Percentiles rank a stretch among this genome's conserved stretches.
Conservation (phyloP, 1,140 invertebrate species). For the Pinna nobilis region DNA sequence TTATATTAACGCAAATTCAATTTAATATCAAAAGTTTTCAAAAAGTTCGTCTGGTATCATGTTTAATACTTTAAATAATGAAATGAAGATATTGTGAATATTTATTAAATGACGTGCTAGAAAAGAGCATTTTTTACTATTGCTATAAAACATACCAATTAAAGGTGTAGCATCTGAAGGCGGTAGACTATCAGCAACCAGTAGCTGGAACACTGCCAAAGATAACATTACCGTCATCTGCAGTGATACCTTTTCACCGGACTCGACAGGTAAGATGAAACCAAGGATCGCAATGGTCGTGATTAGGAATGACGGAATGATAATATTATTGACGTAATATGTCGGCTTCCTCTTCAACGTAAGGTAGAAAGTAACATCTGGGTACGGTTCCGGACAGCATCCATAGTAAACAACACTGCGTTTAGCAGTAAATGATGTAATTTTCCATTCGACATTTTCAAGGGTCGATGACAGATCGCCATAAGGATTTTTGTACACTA, state of each 20-base stretch:
- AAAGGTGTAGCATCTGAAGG: constrained; percentile 88
- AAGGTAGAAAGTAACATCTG: constrained; percentile 52
- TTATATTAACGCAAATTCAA: too few species aligned
- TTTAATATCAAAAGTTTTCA: too few species aligned
- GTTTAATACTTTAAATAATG: too few species aligned
- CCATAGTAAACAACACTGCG: constrained; percentile 78
- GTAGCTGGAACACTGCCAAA: constrained; percentile 70
- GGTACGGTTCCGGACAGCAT: constrained; percentile 46
- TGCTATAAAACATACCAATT: constrained; percentile 76
- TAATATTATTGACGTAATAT: constrained; percentile 63
- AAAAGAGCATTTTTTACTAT: too few species aligned
- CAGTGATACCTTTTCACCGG: constrained; percentile 98
- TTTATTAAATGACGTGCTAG: too few species aligned
- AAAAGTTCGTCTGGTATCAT: too few species aligned
- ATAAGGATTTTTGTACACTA: constrained; percentile 78
- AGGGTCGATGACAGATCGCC: constrained; percentile 74
- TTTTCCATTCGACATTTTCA: constrained; percentile 49
- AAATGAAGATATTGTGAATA: too few species aligned
- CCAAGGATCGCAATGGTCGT: constrained; percentile 96
- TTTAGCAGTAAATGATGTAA: constrained; percentile 76
- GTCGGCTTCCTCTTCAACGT: constrained; percentile 50
- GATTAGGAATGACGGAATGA: constrained; percentile 63
- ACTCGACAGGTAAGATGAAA: constrained; percentile 97
- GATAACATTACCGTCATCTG: constrained; percentile 82
- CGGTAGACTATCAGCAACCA: constrained; percentile 95